phyloP scores from a whole-genome alignment of 2,888 invertebrate species.

The Lasioglossum malachurum region DNA sequence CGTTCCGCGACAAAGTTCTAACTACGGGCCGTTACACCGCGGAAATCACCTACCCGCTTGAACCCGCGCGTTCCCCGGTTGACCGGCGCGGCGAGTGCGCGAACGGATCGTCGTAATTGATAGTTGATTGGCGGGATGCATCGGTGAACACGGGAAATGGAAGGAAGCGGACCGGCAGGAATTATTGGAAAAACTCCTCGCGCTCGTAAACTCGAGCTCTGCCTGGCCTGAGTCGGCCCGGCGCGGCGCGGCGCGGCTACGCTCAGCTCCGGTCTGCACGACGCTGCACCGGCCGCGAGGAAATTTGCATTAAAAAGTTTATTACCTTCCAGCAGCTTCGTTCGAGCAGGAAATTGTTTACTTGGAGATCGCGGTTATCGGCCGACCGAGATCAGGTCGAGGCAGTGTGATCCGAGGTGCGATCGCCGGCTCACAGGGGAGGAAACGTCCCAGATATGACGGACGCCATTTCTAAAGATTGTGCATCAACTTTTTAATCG shows the following conservation, averaged over 20 bases:
- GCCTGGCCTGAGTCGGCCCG: background rate
- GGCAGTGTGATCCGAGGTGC: background rate
- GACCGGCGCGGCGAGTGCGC: conserved; percentile 16
- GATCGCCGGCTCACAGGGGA: background rate
- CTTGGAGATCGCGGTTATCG: conserved; percentile 9
- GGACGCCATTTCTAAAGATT: background rate
- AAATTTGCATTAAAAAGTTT: conserved; percentile 50
- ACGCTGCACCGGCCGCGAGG: conserved; percentile 9
- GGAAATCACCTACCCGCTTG: conserved; percentile 49
- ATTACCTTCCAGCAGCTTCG: conserved; percentile 12
- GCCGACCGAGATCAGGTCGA: background rate
- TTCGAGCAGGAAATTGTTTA: conserved; percentile 10
- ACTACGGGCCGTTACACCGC: conserved; percentile 49
- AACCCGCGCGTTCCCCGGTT: conserved; percentile 48
- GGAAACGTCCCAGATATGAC: background rate
- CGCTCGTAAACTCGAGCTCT: conserved; percentile 35
- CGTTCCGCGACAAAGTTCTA: conserved; percentile 59
- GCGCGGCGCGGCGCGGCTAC: background rate
- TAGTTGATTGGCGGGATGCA: conserved; percentile 73
- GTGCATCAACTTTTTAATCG: background rate
- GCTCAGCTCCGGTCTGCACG: background rate
- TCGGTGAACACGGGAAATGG: conserved; percentile 55
- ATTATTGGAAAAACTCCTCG: conserved; percentile 52
- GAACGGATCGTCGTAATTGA: conserved; percentile 71
- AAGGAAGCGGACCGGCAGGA: conserved; percentile 20